phyloP scores from a whole-genome alignment of 2,113 vertebrate species.

The Oncorhynchus clarkii region DNA sequence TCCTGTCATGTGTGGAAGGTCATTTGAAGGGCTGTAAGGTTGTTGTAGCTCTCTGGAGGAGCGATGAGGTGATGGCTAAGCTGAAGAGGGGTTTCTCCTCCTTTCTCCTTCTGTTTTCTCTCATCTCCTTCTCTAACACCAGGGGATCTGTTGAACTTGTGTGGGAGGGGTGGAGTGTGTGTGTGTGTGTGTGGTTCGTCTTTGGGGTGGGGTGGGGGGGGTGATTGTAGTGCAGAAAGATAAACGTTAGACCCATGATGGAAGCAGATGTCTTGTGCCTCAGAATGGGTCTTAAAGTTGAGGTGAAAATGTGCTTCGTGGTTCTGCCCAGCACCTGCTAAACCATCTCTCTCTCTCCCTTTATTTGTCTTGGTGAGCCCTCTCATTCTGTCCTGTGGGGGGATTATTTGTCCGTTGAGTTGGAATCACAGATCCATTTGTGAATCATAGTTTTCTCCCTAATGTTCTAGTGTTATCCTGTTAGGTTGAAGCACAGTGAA shows the following conservation, averaged over 20 bases:
- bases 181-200: too few relatives aligned
- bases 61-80: conserved; percentile 52
- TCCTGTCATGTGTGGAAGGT: conserved; percentile 59
- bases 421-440: too few relatives aligned
- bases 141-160: too few relatives aligned
- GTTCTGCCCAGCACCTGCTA: not conserved
- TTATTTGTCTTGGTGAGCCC: not conserved
- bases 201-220: too few relatives aligned
- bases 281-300: not conserved
- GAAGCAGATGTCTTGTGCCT: not conserved
- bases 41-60: not conserved
- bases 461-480: too few relatives aligned
- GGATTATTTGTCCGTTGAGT: too few relatives aligned
- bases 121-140: conserved; percentile 5
- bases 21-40: conserved; percentile 42
- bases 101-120: conserved; percentile 35
- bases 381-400: not conserved
- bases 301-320: not conserved
- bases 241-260: not conserved
- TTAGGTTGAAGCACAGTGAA: too few relatives aligned
- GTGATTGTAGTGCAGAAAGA: not conserved
- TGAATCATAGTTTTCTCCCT: too few relatives aligned
- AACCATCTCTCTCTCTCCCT: not conserved
- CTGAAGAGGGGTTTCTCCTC: conserved; percentile 21
- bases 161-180: too few relatives aligned